phyloP scores from a whole-genome alignment of 2,797 vertebrate genomes.

The Perodicticus potto region DNA sequence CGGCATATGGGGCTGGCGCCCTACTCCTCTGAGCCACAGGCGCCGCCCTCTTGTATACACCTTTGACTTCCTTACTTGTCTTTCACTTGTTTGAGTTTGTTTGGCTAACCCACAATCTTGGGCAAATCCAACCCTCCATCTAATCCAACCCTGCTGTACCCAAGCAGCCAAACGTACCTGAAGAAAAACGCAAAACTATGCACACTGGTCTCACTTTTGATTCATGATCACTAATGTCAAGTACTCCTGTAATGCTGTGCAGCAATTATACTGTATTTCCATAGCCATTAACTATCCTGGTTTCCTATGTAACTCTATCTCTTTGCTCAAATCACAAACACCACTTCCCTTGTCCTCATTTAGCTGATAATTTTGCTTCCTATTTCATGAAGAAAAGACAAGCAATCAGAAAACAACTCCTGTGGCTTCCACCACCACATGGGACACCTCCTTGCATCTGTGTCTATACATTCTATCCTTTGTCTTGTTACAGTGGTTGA shows the following conservation, averaged over 20 bases:
- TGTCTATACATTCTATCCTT: background rate
- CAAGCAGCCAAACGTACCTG: background rate
- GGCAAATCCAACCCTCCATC: background rate
- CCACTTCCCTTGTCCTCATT: background rate
- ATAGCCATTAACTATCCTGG: background rate
- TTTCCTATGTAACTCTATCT: background rate
- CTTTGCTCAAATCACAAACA: background rate
- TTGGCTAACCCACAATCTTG: background rate
- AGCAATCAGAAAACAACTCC: background rate
- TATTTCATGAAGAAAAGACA: background rate
- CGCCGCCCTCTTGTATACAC: background rate
- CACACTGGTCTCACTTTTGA: background rate
- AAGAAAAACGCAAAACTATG: background rate
- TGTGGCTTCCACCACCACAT: background rate
- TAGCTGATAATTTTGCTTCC: background rate
- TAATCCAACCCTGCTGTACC: too few species aligned
- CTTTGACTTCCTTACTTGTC: background rate
- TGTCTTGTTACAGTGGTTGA: background rate
- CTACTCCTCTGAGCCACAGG: too few species aligned
- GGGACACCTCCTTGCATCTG: background rate
- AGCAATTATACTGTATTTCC: background rate
- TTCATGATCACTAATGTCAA: constrained; percentile 88
- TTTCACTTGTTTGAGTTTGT: background rate
- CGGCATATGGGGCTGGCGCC: too few species aligned
- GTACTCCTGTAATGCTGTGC: constrained; percentile 83